Conservation (phyloP, 1,140 invertebrate genomes). For the Lucilia cuprina region DNA sequence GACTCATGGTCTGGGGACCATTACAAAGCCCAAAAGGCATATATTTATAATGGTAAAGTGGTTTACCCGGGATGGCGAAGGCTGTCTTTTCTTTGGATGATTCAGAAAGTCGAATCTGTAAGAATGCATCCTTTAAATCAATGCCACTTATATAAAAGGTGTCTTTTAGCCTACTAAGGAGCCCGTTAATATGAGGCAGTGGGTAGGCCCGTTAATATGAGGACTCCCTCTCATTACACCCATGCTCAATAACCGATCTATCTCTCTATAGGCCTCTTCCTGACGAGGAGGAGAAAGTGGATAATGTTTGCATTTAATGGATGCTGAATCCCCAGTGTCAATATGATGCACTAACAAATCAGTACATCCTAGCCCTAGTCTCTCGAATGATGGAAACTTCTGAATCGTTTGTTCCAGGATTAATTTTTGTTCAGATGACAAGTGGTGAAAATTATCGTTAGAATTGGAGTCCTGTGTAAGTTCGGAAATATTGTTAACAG, state of each 20-base stretch:
- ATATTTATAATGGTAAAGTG: conserved; percentile 49
- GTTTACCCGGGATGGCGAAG: conserved; percentile 50
- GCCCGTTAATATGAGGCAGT: conserved; percentile 45
- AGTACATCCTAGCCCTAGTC: too few species aligned
- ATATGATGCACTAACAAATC: too few species aligned
- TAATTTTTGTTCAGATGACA: too few species aligned
- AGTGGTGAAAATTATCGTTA: too few species aligned
- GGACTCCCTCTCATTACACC: conserved; percentile 28
- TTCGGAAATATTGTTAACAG: too few species aligned
- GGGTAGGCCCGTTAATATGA: too few species aligned
- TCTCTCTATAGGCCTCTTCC: not conserved
- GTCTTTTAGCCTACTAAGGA: conserved; percentile 45
- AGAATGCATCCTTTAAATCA: conserved; percentile 33
- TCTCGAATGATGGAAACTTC: too few species aligned
- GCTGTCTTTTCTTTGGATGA: conserved; percentile 55
- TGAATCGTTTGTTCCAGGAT: too few species aligned
- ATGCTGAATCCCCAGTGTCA: not conserved
- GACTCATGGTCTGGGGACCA: too few species aligned
- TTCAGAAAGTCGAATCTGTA: conserved; percentile 36
- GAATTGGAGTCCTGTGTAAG: too few species aligned
- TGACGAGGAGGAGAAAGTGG: conserved; percentile 25
- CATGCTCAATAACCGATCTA: conserved; percentile 1
- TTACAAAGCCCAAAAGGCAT: conserved; percentile 39
- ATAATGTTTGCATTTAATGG: conserved; percentile 28
- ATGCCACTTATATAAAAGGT: conserved; percentile 39